Evolutionary conservation across 1,140 invertebrate genomes (phyloP), one percentile per base, ranked within the genome.

Genomic region (Heliconius hermathena): DNA sequence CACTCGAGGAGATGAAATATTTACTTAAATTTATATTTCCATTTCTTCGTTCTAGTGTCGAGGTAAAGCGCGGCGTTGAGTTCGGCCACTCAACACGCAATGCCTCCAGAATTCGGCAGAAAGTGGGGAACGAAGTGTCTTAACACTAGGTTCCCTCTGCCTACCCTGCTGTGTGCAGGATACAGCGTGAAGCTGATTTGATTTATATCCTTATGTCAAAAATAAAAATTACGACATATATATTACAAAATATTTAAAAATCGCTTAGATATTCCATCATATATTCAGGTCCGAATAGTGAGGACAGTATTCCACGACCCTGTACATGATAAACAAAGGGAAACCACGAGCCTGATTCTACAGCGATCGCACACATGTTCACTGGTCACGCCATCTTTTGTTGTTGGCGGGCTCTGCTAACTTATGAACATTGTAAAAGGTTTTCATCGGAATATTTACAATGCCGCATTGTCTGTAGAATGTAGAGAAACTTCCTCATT

Each of bases 371-470:
- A 74, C 73, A 74, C 29, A 52, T 74, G 73, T 49, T 26, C 29
- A 54, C 54, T 26, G 74, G 74, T 66, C 54, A 75, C 74, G 74
- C 74, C 74, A 75, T 75, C 52, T 75, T 54, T 75, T 75, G 74
- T 57, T 75, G 54, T 75, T 29, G 36, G 20, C 13, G 29, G 33
- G 74, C 9, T 18, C 16, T 33, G 29, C 29, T 75, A 54, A 74
- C 38, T 74, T 57, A 54, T 29, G 29, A 72, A 41, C 36, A n/a
- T 5, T 72, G 29, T 77, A 13, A 16, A 66, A 66, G 29, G 26
- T 66, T 66, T 66, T 66, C 3, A 66, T 66, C 26, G 13, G 60
- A 66, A 66, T 66, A 66, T 66, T 66, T 66, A 66, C 60, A 66
- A 29, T 29, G 26, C 60, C 26, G 26, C 22, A 66, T 66, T 66